Base-by-base conservation (phyloP, 2,888 invertebrate genomes). In the Zaprionus lineosus region DNA sequence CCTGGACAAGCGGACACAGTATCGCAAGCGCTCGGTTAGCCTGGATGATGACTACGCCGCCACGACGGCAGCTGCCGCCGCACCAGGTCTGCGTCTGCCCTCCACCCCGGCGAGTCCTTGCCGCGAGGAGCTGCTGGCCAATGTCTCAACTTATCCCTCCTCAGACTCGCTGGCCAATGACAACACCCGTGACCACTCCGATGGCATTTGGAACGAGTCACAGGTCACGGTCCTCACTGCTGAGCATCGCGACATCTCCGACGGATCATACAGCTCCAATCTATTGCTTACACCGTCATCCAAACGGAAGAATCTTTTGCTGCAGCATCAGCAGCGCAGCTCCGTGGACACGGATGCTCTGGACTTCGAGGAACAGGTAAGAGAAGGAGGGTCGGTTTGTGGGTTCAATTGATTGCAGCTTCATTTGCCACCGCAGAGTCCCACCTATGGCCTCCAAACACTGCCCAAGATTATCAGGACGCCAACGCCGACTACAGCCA, bases 131-230 rank as follows among this genome's bases (percentile, higher is more conserved):
- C 71, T 81, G 47, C 88, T 91, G 41, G 90, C 91, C 31, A 95
- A 95, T 88, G 95, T 94, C 34, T 91, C 91, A 44, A 90, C 92
- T 28, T 95, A 95, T 89, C 95, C 95, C 39, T 96, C 96, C 21
- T 95, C 94, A 78, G 96, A 96, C 89, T 96, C 96, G 7, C 90
- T 96, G 65, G 93, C 94, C n/a, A 95, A 95, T 74, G 95, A 95
- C 87, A 76, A 92, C 41, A 94, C 93, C 18, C 91, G 95, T 84
- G 96, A 96, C 88, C 95, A 96, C 89, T 96, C 96, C 37, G 96
- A 96, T 87, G 95, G 95, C 41, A 93, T 95, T 84, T 96, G 96
- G 96, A 96, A 96, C 90, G 96, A 96, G 91, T 96, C 96, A 7
- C 96, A 96, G 91, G 94, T 94, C 5, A 96, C 96, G 0, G 95